Conservation (phyloP, 2,113 vertebrate genomes). For the Semicossyphus pulcher region DNA sequence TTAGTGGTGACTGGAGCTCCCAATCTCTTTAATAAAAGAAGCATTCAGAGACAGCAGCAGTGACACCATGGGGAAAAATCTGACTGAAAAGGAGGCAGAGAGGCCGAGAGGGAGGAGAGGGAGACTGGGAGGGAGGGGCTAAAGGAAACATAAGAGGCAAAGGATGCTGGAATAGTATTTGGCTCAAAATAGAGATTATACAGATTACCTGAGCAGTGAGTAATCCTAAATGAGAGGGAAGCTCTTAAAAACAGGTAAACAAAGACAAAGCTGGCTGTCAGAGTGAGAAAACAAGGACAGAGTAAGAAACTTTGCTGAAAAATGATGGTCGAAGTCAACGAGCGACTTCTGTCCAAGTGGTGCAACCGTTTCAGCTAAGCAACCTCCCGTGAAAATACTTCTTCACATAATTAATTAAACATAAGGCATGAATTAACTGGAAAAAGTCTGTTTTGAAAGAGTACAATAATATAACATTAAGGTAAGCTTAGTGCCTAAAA, state of each 20-base stretch:
- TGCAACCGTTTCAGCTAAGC: neutral
- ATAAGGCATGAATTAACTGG: too few species aligned
- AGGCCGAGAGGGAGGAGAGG: neutral
- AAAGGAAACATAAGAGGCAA: slow-evolving; percentile 20
- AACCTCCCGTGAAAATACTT: neutral
- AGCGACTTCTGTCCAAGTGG: too few species aligned
- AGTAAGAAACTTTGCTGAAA: too few species aligned
- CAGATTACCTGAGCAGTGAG: slow-evolving; percentile 32
- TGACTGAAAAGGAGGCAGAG: slow-evolving; percentile 1
- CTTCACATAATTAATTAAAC: neutral
- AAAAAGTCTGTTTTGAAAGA: too few species aligned
- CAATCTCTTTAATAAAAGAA: slow-evolving; percentile 72
- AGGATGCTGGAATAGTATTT: slow-evolving; percentile 15
- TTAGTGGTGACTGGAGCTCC: slow-evolving; percentile 66
- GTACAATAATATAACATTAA: too few species aligned
- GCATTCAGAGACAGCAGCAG: slow-evolving; percentile 59
- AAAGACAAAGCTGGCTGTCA: neutral
- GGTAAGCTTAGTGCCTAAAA: too few species aligned
- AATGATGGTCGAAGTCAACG: too few species aligned
- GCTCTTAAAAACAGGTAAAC: slow-evolving; percentile 9
- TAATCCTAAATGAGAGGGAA: slow-evolving; percentile 32
- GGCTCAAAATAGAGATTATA: slow-evolving; percentile 46
- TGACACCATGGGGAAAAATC: slow-evolving; percentile 50
- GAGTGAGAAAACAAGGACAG: neutral
- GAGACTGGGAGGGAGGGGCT: neutral